Evolutionary conservation across 2,797 vertebrate genomes (phyloP).

Genomic region (Melanotaenia parkinsoni): DNA sequence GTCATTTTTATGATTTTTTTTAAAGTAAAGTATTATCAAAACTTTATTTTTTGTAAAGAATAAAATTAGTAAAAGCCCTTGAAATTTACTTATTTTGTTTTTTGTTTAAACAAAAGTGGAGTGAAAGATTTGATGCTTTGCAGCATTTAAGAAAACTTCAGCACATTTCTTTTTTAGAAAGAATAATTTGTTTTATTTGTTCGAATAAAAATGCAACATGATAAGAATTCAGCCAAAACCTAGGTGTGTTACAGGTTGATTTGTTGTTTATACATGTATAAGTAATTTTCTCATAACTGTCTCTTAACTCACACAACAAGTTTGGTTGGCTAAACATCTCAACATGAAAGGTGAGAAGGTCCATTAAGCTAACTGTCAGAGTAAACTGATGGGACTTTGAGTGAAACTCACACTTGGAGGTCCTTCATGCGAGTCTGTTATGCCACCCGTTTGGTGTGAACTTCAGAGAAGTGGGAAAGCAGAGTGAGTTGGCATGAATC

Average conservation of each 20-base stretch:
- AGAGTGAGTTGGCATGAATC: conserved; percentile 43
- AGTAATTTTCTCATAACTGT: conserved; percentile 34
- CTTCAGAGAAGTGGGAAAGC: conserved; percentile 23
- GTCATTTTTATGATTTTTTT: no score
- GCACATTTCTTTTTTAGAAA: no score
- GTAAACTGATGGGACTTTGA: conserved; percentile 34
- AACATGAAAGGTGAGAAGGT: conserved; percentile 58
- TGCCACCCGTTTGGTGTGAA: conserved; percentile 39
- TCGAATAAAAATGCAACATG: not conserved
- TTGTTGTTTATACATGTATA: conserved; percentile 1
- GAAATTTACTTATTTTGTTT: no score
- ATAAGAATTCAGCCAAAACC: not conserved
- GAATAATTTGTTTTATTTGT: no score
- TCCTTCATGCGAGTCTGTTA: conserved; percentile 55
- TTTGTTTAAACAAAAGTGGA: no score
- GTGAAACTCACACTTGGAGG: conserved; percentile 56
- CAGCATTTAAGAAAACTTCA: no score
- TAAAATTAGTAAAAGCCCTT: not conserved
- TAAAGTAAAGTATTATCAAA: no score
- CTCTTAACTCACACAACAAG: conserved; percentile 36
- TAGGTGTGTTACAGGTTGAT: conserved; percentile 5
- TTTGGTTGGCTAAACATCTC: conserved; percentile 46
- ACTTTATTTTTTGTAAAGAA: no score
- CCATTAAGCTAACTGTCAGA: conserved; percentile 64
- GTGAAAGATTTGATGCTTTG: no score